phyloP scores from a whole-genome alignment of 2,113 vertebrate species.

The Cromileptes altivelis region DNA sequence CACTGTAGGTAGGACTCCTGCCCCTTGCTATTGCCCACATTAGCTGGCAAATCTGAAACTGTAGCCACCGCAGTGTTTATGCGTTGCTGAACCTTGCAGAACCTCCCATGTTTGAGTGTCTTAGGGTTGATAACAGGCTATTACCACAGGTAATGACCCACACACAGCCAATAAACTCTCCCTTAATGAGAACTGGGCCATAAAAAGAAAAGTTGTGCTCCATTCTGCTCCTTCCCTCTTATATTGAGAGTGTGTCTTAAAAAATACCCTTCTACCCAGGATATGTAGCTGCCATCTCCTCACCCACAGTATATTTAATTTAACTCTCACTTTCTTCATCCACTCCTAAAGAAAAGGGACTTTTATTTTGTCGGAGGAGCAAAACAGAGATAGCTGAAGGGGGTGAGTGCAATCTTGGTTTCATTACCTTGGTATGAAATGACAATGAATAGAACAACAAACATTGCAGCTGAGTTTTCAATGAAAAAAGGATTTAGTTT shows the following conservation, averaged over 20 bases:
- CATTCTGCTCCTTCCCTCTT: constrained; percentile 39
- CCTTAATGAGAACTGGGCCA: constrained; percentile 73
- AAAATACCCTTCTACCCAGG: constrained; percentile 27
- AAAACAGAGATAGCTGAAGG: constrained; percentile 20
- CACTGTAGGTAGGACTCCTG: neutral
- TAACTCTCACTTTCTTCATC: constrained; percentile 35
- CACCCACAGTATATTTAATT: constrained; percentile 45
- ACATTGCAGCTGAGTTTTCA: neutral
- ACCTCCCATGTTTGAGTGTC: constrained; percentile 69
- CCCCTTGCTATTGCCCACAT: constrained; percentile 13
- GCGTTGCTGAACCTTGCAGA: constrained; percentile 58
- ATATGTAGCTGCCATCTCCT: constrained; percentile 31
- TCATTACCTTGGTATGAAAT: constrained; percentile 17
- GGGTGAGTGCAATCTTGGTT: constrained; percentile 9
- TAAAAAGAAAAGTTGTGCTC: constrained; percentile 64
- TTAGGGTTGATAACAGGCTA: constrained; percentile 74
- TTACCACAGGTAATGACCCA: constrained; percentile 81
- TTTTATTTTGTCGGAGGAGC: neutral
- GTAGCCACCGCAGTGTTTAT: constrained; percentile 49
- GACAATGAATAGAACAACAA: constrained; percentile 6
- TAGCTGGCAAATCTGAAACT: constrained; percentile 38
- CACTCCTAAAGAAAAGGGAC: neutral
- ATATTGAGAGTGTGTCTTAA: constrained; percentile 46
- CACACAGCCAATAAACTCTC: constrained; percentile 78
- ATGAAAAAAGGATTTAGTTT: neutral